phyloP scores from a whole-genome alignment of 1,140 invertebrate species.

The Eumaeus atala region DNA sequence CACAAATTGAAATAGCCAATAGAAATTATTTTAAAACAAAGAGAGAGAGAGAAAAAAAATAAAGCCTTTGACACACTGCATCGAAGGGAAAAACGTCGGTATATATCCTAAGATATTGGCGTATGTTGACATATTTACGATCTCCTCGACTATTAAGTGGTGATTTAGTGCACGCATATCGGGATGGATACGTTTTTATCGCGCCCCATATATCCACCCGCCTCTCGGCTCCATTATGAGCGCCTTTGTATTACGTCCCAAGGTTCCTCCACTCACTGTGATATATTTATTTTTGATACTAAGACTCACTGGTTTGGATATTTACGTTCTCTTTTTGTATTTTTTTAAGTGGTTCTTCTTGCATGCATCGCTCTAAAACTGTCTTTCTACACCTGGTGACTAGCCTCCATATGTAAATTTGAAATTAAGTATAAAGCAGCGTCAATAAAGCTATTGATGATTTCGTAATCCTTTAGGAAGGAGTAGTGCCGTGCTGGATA shows the following conservation, averaged over 20 bases:
- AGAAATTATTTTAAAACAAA: too few relatives aligned
- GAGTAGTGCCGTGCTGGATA: too few relatives aligned
- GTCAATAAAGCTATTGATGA: too few relatives aligned
- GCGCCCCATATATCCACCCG: conserved; percentile 48
- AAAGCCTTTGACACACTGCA: too few relatives aligned
- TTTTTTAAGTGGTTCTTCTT: background rate
- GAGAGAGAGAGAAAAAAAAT: too few relatives aligned
- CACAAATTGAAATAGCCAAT: too few relatives aligned
- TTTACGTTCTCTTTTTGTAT: conserved; percentile 1
- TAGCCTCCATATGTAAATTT: too few relatives aligned
- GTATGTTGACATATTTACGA: conserved; percentile 64
- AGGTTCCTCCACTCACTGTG: conserved; percentile 11
- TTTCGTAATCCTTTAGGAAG: too few relatives aligned
- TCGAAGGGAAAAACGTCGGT: conserved; percentile 31
- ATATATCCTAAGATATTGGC: conserved; percentile 57
- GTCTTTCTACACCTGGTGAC: too few relatives aligned
- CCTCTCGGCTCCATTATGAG: conserved; percentile 19
- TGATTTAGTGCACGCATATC: conserved; percentile 64
- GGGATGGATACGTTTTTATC: conserved; percentile 67
- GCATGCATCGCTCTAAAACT: too few relatives aligned
- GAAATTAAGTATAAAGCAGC: too few relatives aligned
- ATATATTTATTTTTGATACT: conserved; percentile 7
- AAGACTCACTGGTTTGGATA: too few relatives aligned
- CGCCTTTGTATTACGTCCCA: conserved; percentile 13
- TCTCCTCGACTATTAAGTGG: conserved; percentile 60